phyloP scores from a whole-genome alignment of 2,888 invertebrate genomes.

The Epirrita christyi region DNA sequence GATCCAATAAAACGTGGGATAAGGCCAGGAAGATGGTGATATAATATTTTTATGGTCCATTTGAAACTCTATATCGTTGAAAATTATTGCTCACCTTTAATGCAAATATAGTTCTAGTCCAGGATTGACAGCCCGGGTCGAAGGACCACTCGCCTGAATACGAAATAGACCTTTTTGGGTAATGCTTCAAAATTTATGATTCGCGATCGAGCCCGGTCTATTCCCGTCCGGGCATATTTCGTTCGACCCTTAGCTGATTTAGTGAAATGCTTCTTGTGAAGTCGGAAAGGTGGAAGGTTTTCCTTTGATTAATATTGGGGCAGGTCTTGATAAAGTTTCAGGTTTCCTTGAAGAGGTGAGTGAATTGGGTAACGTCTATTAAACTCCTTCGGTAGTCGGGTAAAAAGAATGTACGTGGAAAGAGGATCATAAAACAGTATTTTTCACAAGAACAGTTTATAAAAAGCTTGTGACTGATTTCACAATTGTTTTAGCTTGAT shows the following conservation, averaged over 20 bases:
- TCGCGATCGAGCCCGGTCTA: slow-evolving; percentile 22
- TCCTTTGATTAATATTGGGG: slow-evolving; percentile 33
- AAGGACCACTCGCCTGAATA: slow-evolving; percentile 27
- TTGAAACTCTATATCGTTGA: neutral
- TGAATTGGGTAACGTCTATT: slow-evolving; percentile 14
- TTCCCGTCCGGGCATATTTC: slow-evolving; percentile 21
- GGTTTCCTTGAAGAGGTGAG: slow-evolving; percentile 18
- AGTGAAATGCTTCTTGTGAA: slow-evolving; percentile 28
- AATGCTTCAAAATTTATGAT: slow-evolving; percentile 37
- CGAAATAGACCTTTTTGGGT: slow-evolving; percentile 28
- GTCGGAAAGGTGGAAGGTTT: slow-evolving; percentile 29
- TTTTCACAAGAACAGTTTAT: neutral
- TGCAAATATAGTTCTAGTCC: slow-evolving; percentile 25
- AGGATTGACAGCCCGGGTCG: slow-evolving; percentile 23
- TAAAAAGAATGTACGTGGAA: slow-evolving; percentile 1
- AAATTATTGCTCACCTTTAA: slow-evolving; percentile 25
- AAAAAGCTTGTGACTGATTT: too few species aligned
- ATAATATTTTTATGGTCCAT: too few species aligned
- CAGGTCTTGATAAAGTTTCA: slow-evolving; percentile 32
- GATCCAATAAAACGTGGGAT: too few species aligned
- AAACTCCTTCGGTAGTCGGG: too few species aligned
- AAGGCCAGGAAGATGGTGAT: too few species aligned
- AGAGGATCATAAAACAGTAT: slow-evolving; percentile 2
- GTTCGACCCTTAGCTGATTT: slow-evolving; percentile 31
- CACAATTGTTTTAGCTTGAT: too few species aligned